A percentile compares a stretch with the other conserved stretches of the same genome.
Evolutionary conservation across 2,888 invertebrate species (phyloP).

Genomic region (Noctuana brunneofusca): DNA sequence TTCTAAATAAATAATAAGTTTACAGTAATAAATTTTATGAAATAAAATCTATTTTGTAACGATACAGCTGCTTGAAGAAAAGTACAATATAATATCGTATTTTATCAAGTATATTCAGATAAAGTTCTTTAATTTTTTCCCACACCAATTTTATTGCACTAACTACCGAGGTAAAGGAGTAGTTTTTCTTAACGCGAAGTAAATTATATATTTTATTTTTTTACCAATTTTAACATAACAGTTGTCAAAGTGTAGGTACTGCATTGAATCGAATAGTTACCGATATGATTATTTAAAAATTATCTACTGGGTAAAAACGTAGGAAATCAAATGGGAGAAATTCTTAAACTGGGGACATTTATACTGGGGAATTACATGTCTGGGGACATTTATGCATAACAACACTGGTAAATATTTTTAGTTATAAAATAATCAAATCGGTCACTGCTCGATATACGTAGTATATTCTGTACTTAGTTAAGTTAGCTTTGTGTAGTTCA

Average conservation of each 20-base stretch:
- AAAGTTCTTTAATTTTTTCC: neutral
- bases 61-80: too few species aligned
- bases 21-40: too few species aligned
- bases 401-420: neutral
- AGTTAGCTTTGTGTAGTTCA: slow-evolving; percentile 44
- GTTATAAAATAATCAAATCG: neutral
- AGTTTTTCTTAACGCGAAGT: neutral
- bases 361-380: too few species aligned
- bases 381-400: too few species aligned
- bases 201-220: neutral
- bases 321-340: too few species aligned
- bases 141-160: neutral
- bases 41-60: too few species aligned
- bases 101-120: neutral
- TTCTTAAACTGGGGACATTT: too few species aligned
- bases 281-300: neutral
- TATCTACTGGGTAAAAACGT: neutral
- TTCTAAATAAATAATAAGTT: too few species aligned
- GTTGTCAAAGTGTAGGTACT: neutral
- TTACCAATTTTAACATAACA: neutral
- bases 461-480: slow-evolving; percentile 25
- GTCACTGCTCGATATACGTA: neutral
- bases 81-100: too few species aligned
- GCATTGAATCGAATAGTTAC: slow-evolving; percentile 6
- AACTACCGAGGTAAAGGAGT: slow-evolving; percentile 3